Percentiles rank a stretch among this genome's conserved stretches.
Conservation (phyloP, 2,888 invertebrate species). For the Xiphydria camelus region DNA sequence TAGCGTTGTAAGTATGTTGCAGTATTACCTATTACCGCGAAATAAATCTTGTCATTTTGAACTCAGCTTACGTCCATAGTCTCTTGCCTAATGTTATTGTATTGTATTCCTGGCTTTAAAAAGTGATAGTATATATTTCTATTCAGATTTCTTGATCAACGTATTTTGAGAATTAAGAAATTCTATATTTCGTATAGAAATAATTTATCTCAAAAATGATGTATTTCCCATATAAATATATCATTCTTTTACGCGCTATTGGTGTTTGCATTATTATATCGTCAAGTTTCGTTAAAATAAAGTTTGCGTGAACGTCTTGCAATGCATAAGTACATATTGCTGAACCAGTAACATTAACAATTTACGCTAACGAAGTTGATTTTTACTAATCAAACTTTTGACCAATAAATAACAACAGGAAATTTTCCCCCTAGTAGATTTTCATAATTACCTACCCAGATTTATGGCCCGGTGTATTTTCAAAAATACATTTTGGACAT, state of each 20-base stretch:
- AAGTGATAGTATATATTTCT: too few relatives aligned
- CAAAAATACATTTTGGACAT: constrained; percentile 35
- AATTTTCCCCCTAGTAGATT: constrained; percentile 5
- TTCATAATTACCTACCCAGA: constrained; percentile 17
- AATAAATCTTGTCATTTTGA: too few relatives aligned
- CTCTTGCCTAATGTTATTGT: too few relatives aligned
- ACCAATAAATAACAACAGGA: constrained; percentile 8
- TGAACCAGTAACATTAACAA: constrained; percentile 10
- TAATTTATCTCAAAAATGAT: constrained; percentile 7
- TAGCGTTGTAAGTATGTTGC: too few relatives aligned
- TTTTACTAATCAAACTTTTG: constrained; percentile 5
- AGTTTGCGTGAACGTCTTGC: neutral
- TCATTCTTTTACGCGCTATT: constrained; percentile 16
- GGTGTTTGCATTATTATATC: too few relatives aligned
- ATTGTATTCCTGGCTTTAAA: too few relatives aligned
- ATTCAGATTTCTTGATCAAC: too few relatives aligned
- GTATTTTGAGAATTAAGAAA: too few relatives aligned
- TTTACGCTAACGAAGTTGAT: constrained; percentile 1
- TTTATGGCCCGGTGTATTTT: constrained; percentile 36
- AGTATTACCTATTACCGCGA: too few relatives aligned
- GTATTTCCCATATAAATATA: constrained; percentile 28
- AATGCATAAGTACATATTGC: neutral
- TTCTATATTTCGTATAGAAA: too few relatives aligned
- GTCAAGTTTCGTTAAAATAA: too few relatives aligned
- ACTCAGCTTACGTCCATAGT: too few relatives aligned